A percentile compares a stretch with the other conserved stretches of the same genome.
Conservation (phyloP, 2,113 vertebrate genomes). For the Cisticola juncidis region DNA sequence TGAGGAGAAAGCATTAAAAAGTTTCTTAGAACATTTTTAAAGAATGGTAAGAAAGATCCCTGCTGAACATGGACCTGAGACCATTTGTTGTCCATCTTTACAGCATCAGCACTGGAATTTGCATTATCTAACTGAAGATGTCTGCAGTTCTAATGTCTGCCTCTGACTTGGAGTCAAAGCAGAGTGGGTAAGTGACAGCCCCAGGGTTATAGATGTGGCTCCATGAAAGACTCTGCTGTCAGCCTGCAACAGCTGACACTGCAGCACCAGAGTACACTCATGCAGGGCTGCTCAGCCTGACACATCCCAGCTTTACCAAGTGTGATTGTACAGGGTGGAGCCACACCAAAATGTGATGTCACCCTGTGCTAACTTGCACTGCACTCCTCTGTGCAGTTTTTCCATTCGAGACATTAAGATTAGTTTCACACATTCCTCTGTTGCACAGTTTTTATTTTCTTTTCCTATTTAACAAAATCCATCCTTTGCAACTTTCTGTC, state of each 20-base stretch:
- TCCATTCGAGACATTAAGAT: background rate
- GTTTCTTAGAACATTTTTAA: background rate
- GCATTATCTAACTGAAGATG: background rate
- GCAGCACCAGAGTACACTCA: background rate
- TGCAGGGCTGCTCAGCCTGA: background rate
- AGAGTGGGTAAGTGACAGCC: background rate
- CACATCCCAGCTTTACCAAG: background rate
- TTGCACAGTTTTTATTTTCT: background rate
- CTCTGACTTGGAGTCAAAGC: background rate
- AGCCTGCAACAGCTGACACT: conserved; percentile 1
- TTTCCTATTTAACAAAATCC: background rate
- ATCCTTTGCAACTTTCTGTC: background rate
- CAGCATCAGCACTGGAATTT: background rate
- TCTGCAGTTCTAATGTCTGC: background rate
- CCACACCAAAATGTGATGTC: background rate
- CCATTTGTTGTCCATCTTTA: background rate
- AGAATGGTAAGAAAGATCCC: background rate
- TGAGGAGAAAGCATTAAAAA: background rate
- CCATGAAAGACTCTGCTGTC: background rate
- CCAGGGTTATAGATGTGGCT: background rate
- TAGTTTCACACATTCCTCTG: background rate
- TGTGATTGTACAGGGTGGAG: conserved; percentile 1
- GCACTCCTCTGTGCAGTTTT: background rate
- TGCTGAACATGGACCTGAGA: background rate
- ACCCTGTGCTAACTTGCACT: background rate